These are phyloP conservation scores for Procambarus virginalis DNA, from an alignment of 1,140 invertebrate species.

Conservation along the genomic window DNA sequence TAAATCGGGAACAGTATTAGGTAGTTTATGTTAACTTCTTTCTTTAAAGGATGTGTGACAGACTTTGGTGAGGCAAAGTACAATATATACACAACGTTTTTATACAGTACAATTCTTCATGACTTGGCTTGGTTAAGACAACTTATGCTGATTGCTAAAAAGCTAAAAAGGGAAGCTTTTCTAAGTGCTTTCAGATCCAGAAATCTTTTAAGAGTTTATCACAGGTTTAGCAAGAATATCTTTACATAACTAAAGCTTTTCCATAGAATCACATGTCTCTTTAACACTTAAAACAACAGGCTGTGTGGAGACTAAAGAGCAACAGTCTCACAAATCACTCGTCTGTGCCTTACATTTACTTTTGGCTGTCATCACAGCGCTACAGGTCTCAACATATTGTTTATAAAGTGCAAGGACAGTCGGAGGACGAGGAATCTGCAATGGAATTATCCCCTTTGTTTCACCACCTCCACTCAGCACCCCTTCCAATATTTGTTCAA, in stretches of 20 bases:
- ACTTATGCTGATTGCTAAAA: background rate
- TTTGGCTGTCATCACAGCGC: slow-evolving; percentile 33
- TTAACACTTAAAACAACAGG: background rate
- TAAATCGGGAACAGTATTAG: slow-evolving; percentile 5
- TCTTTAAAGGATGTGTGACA: background rate
- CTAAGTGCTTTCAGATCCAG: slow-evolving; percentile 1
- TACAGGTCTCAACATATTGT: slow-evolving; percentile 44
- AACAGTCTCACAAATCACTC: slow-evolving; percentile 54
- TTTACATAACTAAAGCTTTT: slow-evolving; percentile 11
- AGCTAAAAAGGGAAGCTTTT: slow-evolving; percentile 10
- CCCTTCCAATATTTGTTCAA: slow-evolving; percentile 34
- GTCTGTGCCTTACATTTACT: slow-evolving; percentile 48
- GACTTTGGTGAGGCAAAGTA: background rate
- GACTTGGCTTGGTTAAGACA: slow-evolving; percentile 1
- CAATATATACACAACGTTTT: background rate
- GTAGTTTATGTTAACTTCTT: background rate
- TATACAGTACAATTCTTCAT: background rate
- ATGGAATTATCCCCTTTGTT: slow-evolving; percentile 11
- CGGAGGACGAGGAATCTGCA: slow-evolving; percentile 46
- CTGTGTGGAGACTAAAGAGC: slow-evolving; percentile 2
- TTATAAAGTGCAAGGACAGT: slow-evolving; percentile 36
- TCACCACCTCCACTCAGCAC: slow-evolving; percentile 25
- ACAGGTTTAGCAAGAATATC: background rate
- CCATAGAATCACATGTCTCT: slow-evolving; percentile 5
- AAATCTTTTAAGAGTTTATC: slow-evolving; percentile 11